Evolutionary conservation across 2,113 vertebrate species (phyloP).

Genomic region (Meleagris gallopavo): DNA sequence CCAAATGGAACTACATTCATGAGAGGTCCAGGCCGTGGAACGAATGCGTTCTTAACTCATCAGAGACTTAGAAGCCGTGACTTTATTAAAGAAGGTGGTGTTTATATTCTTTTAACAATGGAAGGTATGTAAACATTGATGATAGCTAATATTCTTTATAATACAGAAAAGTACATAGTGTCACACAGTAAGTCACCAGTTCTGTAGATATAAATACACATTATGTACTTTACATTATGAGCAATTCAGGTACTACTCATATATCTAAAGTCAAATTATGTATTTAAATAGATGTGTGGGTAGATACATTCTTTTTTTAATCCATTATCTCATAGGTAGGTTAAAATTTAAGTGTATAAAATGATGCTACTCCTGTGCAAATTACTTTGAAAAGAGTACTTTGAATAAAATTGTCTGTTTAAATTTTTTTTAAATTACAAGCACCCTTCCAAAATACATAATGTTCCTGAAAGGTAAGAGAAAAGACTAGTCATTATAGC

Average conservation of each 20-base stretch:
- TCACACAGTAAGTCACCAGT: background rate
- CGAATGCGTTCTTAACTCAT: constrained; percentile 80
- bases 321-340: background rate
- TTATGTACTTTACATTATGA: background rate
- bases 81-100: constrained; percentile 86
- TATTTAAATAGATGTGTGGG: background rate
- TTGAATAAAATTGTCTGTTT: background rate
- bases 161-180: background rate
- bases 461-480: background rate
- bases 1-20: constrained; percentile 82
- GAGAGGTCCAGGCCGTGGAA: constrained; percentile 79
- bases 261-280: background rate
- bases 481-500: background rate
- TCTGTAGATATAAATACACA: background rate
- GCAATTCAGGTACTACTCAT: background rate
- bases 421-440: background rate
- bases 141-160: background rate
- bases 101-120: constrained; percentile 84
- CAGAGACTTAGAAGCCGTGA: constrained; percentile 81
- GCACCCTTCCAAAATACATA: background rate
- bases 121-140: constrained; percentile 79
- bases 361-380: background rate
- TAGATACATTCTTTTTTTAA: background rate
- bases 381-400: background rate
- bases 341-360: background rate